Evolutionary conservation across 2,888 invertebrate species (phyloP), one percentile per base, ranked within the genome.

Genomic region (Silvanus unidentatus): DNA sequence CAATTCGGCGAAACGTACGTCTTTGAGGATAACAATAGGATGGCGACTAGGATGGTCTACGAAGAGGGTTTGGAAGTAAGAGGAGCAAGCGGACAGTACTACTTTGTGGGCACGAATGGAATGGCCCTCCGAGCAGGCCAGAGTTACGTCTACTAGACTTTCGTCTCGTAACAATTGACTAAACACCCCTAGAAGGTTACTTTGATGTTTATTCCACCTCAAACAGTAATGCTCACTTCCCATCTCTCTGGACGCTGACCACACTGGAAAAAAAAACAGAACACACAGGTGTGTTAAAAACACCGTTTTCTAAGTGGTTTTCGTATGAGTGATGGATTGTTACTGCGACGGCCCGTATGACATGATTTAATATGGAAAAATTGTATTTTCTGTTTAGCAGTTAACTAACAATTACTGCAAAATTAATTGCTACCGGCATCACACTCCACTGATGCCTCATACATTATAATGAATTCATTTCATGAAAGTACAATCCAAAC

Each of bases 121-220:
- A 76, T 88, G 88, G 76, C 93, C 93, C 80, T 91, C 91, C 78
- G 90, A 88, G 81, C 92, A 92, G 80, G 92, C 90, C 79, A 93
- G 86, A 75, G 92, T 93, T 76, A 92, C 92, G 86, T 93, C 92
- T 74, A 93, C 92, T 78, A 93, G 82, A 78, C 89, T 88, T 79
- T 92, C 91, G 84, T 91, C 90, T 80, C 90, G 88, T 74, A 92
- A 81, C 79, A 93, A 84, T 82, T 91, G 91, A 82, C 90, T 91
- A 83, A 93, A 93, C 76, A 92, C 91, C 78, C 90, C 91, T 82
- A 93, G 85, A 82, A 93, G 86, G 85, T 93, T 93, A 84, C 88
- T 90, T 84, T 91, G 91, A 89, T 93, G 92, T 89, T 93, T 92
- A 85, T 92, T 93, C 92, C 92, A 93, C 88, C 92, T 90, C 82